phyloP scores from a whole-genome alignment of 1,140 invertebrate genomes.

The Limonius californicus region DNA sequence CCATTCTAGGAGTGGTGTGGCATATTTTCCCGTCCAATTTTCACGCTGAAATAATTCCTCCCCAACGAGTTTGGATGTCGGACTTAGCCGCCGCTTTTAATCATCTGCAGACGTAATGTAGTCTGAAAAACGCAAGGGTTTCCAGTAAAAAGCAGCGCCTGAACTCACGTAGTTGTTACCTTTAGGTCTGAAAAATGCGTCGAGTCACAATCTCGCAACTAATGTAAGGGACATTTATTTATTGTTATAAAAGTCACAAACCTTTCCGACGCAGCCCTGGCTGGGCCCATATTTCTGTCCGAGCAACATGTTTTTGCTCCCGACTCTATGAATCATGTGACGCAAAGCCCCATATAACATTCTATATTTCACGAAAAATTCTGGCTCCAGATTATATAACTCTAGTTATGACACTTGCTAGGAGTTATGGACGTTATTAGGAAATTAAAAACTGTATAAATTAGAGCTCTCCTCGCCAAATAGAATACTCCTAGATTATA shows the following conservation, averaged over 20 bases:
- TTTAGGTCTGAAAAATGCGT: slow-evolving; percentile 1
- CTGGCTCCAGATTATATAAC: slow-evolving; percentile 3
- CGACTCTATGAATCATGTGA: slow-evolving; percentile 27
- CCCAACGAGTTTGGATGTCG: too few species aligned
- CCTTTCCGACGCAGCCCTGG: slow-evolving; percentile 24
- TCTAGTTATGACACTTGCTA: slow-evolving; percentile 1
- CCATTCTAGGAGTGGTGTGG: not conserved
- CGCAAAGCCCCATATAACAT: slow-evolving; percentile 21
- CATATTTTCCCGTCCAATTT: not conserved
- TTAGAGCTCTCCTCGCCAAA: too few species aligned
- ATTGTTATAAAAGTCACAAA: slow-evolving; percentile 30
- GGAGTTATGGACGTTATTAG: slow-evolving; percentile 2
- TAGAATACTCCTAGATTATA: too few species aligned
- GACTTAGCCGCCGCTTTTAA: too few species aligned
- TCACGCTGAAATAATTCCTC: too few species aligned
- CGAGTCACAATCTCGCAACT: slow-evolving; percentile 3
- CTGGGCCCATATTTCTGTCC: slow-evolving; percentile 25
- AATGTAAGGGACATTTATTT: slow-evolving; percentile 20
- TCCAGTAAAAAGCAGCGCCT: not conserved
- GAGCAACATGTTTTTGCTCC: slow-evolving; percentile 28
- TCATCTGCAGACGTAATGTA: too few species aligned
- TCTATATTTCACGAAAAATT: slow-evolving; percentile 25
- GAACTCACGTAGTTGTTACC: not conserved
- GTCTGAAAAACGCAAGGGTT: not conserved
- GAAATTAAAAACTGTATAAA: not conserved